Base-by-base conservation (phyloP, 1,140 invertebrate genomes). In the Octopus sinensis region DNA sequence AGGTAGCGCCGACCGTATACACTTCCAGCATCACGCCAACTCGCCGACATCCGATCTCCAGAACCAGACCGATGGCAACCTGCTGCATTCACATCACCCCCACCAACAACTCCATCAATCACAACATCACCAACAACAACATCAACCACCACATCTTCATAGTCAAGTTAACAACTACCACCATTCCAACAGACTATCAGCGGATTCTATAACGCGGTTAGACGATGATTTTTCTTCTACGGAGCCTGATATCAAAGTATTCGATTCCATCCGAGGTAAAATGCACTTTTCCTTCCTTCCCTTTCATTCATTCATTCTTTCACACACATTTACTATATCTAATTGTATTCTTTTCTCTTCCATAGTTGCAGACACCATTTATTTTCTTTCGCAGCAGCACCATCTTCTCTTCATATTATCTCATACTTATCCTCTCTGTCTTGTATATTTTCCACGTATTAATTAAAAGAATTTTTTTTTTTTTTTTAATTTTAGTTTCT, bases 231-330 rank as follows among this genome's bases (percentile, higher is more conserved):
- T 62, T 62, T 6, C 68, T 12, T 13, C 17, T 13, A 12, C 56
- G 4, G 68, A 73, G 30, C 68, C 17, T 13, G 68, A 73, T 73
- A 73, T 73, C 6, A 73, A 73, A 73, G 68, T 73, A 13, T 73
- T 73, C 30, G 68, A 73, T 73, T 73, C 68, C 30, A 73, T 73
- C 68, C 17, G 68, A 73, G 68, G 68, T 73, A 73, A n/a, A 23
- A 73, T 73, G 17, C 30, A 12, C 30, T 73, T 73, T 10, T 73
- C 30, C 30, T 62, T 17, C 9, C 9, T 62, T 9, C 17, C 7
- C 30, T 2, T 43, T 43, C 30, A 0, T 43, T 43, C 30, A 0
- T 43, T 43, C 30, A 43, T 43, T 43, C 30, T 2, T 43, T 43
- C 30, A 43, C 30, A 43, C 30, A 62, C 56, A 62, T 62, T 62